Evolutionary conservation across 2,888 invertebrate genomes (phyloP).

Genomic region (Carcina quercana): DNA sequence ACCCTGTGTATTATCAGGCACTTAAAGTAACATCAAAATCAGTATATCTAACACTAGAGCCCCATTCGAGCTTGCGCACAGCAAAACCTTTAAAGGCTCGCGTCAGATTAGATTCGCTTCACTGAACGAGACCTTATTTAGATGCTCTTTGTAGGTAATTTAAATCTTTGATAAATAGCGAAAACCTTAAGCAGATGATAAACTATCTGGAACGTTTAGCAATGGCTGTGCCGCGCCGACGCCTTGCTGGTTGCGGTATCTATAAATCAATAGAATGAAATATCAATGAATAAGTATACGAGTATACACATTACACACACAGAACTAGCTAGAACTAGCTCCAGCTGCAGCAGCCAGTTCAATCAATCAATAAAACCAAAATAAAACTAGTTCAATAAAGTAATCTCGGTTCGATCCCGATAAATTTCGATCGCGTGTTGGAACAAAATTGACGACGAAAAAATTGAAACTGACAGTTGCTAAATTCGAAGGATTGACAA

Average conservation of each 20-base stretch:
- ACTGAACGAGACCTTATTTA: slow-evolving; percentile 9
- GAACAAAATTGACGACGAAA: no score
- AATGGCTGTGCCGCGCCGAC: neutral
- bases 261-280: neutral
- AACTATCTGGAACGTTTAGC: neutral
- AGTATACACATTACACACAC: no score
- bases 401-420: no score
- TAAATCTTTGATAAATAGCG: slow-evolving; percentile 9
- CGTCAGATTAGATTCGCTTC: slow-evolving; percentile 41
- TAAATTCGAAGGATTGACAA: no score
- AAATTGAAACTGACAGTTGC: no score
- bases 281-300: neutral
- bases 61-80: slow-evolving; percentile 32
- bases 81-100: slow-evolving; percentile 34
- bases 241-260: neutral
- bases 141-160: slow-evolving; percentile 5
- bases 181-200: neutral
- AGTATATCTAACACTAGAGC: slow-evolving; percentile 29
- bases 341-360: no score
- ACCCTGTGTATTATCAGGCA: slow-evolving; percentile 30
- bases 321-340: no score
- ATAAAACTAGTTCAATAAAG: no score
- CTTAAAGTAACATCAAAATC: slow-evolving; percentile 54
- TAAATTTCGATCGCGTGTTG: no score
- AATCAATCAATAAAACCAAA: no score